Evolutionary conservation across 1,140 invertebrate genomes (phyloP), one percentile per base, ranked within the genome.

Genomic region (Drosophila novamexicana): DNA sequence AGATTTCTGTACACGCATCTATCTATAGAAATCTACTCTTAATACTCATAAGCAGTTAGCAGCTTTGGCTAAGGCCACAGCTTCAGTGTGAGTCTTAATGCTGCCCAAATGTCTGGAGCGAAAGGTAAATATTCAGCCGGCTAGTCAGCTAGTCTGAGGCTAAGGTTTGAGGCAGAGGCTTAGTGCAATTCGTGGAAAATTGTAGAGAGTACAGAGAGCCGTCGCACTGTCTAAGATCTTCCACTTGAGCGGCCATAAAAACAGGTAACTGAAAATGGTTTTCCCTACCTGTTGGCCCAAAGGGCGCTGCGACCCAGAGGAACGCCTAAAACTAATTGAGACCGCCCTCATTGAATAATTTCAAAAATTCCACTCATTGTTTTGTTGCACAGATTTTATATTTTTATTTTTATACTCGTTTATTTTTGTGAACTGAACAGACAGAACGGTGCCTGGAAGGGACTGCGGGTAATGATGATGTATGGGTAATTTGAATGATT

Each of bases 261-360:
- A 72, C 79, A 88, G 83, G 83, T 88, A 88, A 83, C 58, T 70
- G 50, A 68, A 50, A 58, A 49, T 47, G 14, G 50, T 42, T 29
- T 49, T 63, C 42, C 34, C 66, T 84, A 84, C 81, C 81, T 84
- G 81, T 82, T 79, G 53, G 9, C 32, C 44, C 18, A 62, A 58
- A 68, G 18, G 36, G 62, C 40, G 63, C 52, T 71, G 72, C n/a
- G 72, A 50, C 73, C 73, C 45, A 7, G 36, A 71, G 79, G 66
- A 83, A 83, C 69, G 80, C 62, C 84, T 81, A 89, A 89, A 89
- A 89, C 84, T 89, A 89, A 89, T 89, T 89, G 84, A 89, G 84
- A 89, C 84, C 84, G 85, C 84, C 84, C 85, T 89, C 84, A 89
- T 89, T 89, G 84, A 89, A 89, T 88, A 89, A 89, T 89, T 89